Evolutionary conservation across 2,797 vertebrate species (phyloP), one percentile per base, ranked within the genome.

Genomic region (Tenualosa thibaudeaui): DNA sequence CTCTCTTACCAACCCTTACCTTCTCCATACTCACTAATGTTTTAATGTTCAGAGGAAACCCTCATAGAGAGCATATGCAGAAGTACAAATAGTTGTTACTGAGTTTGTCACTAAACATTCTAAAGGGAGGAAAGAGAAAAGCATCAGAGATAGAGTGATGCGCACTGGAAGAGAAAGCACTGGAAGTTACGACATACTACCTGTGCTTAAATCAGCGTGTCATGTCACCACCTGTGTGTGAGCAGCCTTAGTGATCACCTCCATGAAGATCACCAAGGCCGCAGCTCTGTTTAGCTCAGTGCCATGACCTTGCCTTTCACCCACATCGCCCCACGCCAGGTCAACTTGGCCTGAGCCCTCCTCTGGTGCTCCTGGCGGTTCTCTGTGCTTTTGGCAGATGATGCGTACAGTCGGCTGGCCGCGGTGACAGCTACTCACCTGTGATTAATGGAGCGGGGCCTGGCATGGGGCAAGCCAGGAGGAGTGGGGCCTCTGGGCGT

Each of bases 381-480:
- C 86, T 60, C 81, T 65, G 83, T 84, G 71, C 46, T 40, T 78
- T 85, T 89, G 87, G 88, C 91, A 83, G 83, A 92, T 90, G 90
- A 90, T 51, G 13, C 82, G 84, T 82, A 85, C 84, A 87, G 71
- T 82, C 87, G 81, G 85, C 86, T 82, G 87, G 71, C 75, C 87
- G 81, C 82, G 85, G 83, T 89, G 88, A 90, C 90, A 91, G 87
- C 86, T 91, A 86, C 90, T 92, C 86, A 88, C 86, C 83, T 86
- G 83, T 89, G 91, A 92, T 92, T 90, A 90, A 93, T 93, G 89
- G 84, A 83, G 10, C 71, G 71, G 84, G 85, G 81, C 62, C 31
- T 26, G 83, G 81, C 84, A 81, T 12, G 37, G 51, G 84, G 86
- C 86, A 85, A 37, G 82, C 13, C 12, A 85, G 82, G 82, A 83